Evolutionary conservation across 2,888 invertebrate genomes (phyloP), one percentile per base, ranked within the genome.

Genomic region (Ectemnius lituratus): DNA sequence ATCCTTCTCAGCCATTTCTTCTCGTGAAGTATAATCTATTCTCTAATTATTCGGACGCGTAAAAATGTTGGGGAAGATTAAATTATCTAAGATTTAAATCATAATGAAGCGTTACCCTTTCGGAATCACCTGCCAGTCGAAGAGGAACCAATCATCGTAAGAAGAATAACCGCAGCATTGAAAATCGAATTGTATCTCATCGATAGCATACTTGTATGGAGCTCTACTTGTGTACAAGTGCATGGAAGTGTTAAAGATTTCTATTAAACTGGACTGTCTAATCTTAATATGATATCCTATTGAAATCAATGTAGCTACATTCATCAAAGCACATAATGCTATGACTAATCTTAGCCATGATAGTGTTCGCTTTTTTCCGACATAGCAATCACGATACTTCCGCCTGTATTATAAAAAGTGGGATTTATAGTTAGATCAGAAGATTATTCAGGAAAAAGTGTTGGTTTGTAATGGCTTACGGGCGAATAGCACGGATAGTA

Each of bases 81-180:
- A 46, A 46, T 45, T 46, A 13, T 4, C 16, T n/a, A 46, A 6
- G 13, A 3, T 28, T 60, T 28, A n/a, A 60, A 74, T 64, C 63
- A 67, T 74, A 64, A 46, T 20, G 37, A 23, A 47, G 67, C 57
- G 75, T 75, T 76, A 75, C 71, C 75, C 62, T 62, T 67, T 70
- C 52, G 75, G 67, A 67, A 57, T 80, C 84, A 87, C 90, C 89
- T 90, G 88, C 89, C 89, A 89, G 62, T 88, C 84, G 65, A 88
- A 80, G 65, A 65, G 70, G 68, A 89, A 88, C 89, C 90, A 90
- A 73, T 90, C 88, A 46, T 65, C 61, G 72, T 88, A 89, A 20
- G 84, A 82, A 0, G 82, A 76, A 56, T 84, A 82, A 14, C 89
- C 89, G 71, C 89, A 90, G 58, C 90, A 90, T 67, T 88, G 87